These are phyloP conservation scores for Opisthocomus hoazin DNA, from an alignment of 2,113 vertebrate genomes.

Conservation along the genomic window DNA sequence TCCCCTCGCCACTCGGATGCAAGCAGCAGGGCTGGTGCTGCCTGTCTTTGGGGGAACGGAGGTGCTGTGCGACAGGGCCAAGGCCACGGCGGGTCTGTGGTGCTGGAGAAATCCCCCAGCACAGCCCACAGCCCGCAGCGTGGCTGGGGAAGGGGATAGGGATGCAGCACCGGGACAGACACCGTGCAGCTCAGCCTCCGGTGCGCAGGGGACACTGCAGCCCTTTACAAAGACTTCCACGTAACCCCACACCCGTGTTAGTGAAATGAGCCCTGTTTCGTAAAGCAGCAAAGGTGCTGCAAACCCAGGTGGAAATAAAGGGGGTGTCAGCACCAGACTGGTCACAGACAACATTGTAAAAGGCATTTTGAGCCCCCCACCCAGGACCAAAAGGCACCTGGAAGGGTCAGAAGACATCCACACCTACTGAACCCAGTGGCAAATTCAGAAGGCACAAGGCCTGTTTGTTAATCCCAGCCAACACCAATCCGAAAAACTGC, in stretches of 20 bases:
- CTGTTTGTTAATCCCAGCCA: not conserved
- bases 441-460: accelerated
- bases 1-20: accelerated
- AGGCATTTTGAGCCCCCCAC: not conserved
- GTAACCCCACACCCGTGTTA: accelerated
- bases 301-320: not conserved
- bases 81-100: accelerated
- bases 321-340: not conserved
- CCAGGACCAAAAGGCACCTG: not conserved
- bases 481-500: not conserved
- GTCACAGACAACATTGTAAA: not conserved
- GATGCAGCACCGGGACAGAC: not conserved
- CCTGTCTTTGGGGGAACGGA: not conserved
- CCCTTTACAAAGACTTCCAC: not conserved
- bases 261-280: not conserved
- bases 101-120: not conserved
- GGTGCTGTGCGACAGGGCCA: not conserved
- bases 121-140: accelerated
- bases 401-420: not conserved
- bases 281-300: not conserved
- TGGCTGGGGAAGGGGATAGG: not conserved
- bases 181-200: not conserved
- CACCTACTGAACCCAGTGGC: not conserved
- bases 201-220: not conserved
- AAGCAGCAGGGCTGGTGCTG: not conserved